These are phyloP conservation scores for Eulacestoma nigropectus DNA, from an alignment of 2,113 vertebrate genomes.

Conservation along the genomic window DNA sequence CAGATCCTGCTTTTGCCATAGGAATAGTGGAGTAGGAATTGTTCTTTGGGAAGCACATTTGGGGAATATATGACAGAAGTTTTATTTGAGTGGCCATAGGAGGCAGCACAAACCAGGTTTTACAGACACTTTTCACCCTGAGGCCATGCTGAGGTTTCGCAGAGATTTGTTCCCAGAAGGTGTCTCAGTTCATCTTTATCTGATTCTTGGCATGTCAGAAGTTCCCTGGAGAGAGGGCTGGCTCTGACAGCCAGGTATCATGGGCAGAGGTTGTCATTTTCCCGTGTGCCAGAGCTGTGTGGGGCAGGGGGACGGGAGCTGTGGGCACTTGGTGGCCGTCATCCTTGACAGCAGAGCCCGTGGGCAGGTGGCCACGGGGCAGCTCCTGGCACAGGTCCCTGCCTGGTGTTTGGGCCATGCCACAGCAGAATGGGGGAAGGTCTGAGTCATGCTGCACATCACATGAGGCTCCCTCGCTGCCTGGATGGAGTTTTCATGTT, in stretches of 20 bases:
- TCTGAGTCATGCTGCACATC: slow-evolving; percentile 4
- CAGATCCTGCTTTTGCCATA: background rate
- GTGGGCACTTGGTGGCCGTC: background rate
- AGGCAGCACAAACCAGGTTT: background rate
- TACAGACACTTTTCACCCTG: background rate
- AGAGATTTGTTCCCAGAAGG: background rate
- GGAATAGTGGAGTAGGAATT: background rate
- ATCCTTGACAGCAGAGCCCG: background rate
- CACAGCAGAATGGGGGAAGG: background rate
- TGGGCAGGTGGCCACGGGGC: background rate
- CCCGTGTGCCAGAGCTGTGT: background rate
- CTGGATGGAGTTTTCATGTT: background rate
- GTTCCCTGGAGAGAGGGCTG: background rate
- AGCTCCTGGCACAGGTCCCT: background rate
- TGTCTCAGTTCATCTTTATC: background rate
- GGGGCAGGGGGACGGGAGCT: background rate
- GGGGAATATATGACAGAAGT: background rate
- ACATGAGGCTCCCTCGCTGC: background rate
- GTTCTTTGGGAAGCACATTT: background rate
- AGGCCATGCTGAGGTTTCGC: background rate
- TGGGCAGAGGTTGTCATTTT: background rate
- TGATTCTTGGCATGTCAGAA: background rate
- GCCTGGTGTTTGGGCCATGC: background rate
- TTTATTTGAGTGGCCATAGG: background rate
- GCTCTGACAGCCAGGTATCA: background rate